phyloP scores from a whole-genome alignment of 2,888 invertebrate species.

The Poecilus cupreus region DNA sequence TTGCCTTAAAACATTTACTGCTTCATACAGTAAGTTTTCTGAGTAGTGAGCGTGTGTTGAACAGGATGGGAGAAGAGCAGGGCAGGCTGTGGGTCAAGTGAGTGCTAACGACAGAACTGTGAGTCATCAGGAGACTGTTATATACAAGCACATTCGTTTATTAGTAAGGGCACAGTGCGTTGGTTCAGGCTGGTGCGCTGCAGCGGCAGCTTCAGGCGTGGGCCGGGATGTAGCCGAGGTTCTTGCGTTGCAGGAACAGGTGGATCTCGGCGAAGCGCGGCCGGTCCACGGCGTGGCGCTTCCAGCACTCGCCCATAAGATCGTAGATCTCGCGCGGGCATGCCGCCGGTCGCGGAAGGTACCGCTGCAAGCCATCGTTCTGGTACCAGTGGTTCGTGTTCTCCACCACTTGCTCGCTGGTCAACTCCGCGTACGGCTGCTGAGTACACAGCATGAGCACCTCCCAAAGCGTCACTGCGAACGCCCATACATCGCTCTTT shows the following conservation, averaged over 20 bases:
- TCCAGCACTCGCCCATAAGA: conserved; percentile 95
- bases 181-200: conserved; percentile 26
- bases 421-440: conserved; percentile 87
- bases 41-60: not conserved
- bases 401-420: conserved; percentile 87
- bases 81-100: conserved; percentile 12
- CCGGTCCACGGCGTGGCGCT: conserved; percentile 84
- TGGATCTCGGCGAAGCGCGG: conserved; percentile 93
- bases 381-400: conserved; percentile 73
- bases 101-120: conserved; percentile 25
- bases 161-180: conserved; percentile 58
- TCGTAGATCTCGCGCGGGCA: conserved; percentile 93
- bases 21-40: not conserved
- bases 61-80: conserved; percentile 21
- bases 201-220: conserved; percentile 55
- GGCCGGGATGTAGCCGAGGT: conserved; percentile 79
- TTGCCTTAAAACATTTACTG: not conserved
- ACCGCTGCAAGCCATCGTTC: conserved; percentile 75
- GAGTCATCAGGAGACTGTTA: conserved; percentile 22
- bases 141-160: conserved; percentile 33
- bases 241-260: conserved; percentile 85
- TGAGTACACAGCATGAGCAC: conserved; percentile 86
- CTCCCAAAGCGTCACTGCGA: conserved; percentile 93
- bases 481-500: conserved; percentile 93
- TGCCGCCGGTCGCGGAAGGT: conserved; percentile 80